Evolutionary conservation across 2,113 vertebrate genomes (phyloP).

Genomic region (Antechinus flavipes): DNA sequence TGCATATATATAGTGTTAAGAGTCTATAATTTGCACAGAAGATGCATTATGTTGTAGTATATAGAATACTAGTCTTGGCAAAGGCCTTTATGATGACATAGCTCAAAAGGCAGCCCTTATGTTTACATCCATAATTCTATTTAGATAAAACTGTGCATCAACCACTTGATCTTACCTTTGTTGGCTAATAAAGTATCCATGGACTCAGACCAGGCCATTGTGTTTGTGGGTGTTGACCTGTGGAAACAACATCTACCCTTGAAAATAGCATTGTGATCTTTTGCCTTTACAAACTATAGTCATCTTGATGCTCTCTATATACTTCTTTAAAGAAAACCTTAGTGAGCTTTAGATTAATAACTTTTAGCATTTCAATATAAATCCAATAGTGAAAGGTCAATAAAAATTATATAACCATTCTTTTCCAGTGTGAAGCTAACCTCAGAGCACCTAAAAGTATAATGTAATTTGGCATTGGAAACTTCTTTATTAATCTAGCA

Average conservation of each 20-base stretch:
- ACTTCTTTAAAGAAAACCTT: neutral
- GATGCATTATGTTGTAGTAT: neutral
- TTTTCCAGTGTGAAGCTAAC: slow-evolving; percentile 2
- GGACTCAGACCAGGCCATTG: slow-evolving; percentile 90
- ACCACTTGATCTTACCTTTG: slow-evolving; percentile 89
- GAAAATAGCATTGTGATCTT: slow-evolving; percentile 93
- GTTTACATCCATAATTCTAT: neutral
- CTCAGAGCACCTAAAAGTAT: neutral
- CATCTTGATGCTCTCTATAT: neutral
- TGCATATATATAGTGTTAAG: neutral
- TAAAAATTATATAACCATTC: neutral
- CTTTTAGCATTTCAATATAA: neutral
- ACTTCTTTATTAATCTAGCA: slow-evolving; percentile 38
- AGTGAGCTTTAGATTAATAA: neutral
- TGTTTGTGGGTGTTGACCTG: slow-evolving; percentile 88
- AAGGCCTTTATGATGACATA: neutral
- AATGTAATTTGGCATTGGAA: slow-evolving; percentile 1
- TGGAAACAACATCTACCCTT: slow-evolving; percentile 95
- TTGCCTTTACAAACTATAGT: slow-evolving; percentile 77
- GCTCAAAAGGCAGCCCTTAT: neutral
- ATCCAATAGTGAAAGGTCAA: neutral
- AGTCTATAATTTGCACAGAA: neutral
- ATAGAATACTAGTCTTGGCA: neutral
- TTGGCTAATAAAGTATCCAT: slow-evolving; percentile 92
- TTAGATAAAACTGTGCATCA: neutral